These are phyloP conservation scores for Phoeniculus purpureus DNA, from an alignment of 2,797 vertebrate species.

Conservation along the genomic window DNA sequence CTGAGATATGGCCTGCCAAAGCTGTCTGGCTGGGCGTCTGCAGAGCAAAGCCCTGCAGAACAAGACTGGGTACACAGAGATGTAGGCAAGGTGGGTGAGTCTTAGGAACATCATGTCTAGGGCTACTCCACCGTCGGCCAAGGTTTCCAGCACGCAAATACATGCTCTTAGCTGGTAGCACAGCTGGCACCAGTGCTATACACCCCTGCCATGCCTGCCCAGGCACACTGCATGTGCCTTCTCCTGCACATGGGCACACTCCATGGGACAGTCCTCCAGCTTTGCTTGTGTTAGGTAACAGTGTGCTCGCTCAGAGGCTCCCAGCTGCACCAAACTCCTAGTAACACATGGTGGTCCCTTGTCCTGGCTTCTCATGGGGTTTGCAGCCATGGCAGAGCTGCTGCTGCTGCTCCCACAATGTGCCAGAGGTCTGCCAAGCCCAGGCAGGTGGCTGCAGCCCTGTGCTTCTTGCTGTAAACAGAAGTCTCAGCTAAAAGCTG, in stretches of 20 bases:
- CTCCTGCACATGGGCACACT: accelerated
- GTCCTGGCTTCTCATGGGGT: neutral
- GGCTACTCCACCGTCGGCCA: neutral
- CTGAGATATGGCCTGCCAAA: neutral
- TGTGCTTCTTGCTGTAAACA: neutral
- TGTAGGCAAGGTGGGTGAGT: neutral
- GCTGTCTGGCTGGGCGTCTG: accelerated
- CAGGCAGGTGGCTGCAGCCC: neutral
- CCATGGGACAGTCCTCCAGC: neutral
- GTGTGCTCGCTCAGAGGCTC: accelerated
- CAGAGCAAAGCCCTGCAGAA: neutral
- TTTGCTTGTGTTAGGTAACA: neutral
- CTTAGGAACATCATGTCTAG: neutral
- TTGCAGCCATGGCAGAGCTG: neutral
- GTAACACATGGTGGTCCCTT: accelerated
- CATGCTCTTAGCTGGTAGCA: neutral
- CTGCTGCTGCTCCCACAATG: neutral
- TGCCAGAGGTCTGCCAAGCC: neutral
- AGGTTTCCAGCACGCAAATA: neutral
- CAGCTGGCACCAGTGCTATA: accelerated
- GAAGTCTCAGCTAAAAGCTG: neutral
- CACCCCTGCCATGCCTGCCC: neutral
- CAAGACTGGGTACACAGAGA: neutral
- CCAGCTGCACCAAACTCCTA: neutral
- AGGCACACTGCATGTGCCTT: neutral